Conservation (phyloP, 2,888 invertebrate genomes). For the Aquatica leii region DNA sequence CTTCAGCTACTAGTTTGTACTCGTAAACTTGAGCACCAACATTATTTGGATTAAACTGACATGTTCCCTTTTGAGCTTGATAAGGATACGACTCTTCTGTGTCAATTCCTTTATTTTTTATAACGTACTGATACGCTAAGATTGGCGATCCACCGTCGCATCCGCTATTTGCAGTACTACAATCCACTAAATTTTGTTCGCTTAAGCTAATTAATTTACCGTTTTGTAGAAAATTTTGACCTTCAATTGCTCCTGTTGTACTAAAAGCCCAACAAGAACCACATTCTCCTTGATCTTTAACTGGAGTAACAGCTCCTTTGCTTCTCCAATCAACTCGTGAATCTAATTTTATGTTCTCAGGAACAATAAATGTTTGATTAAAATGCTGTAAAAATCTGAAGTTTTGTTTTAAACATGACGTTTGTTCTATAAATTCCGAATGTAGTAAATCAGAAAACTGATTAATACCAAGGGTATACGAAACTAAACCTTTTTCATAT, state of each 20-base stretch:
- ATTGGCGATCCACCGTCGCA: conserved; percentile 89
- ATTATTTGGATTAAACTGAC: conserved; percentile 72
- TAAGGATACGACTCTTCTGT: conserved; percentile 89
- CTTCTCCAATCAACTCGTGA: conserved; percentile 83
- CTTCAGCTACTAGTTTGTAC: conserved; percentile 76
- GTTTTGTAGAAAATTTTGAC: conserved; percentile 83
- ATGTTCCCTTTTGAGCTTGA: conserved; percentile 77
- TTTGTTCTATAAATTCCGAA: conserved; percentile 75
- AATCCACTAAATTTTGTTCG: conserved; percentile 93
- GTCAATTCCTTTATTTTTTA: too few species aligned
- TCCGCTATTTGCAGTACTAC: conserved; percentile 86
- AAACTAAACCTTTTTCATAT: conserved; percentile 70
- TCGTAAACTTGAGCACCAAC: conserved; percentile 84
- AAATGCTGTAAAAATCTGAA: conserved; percentile 41
- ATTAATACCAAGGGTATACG: conserved; percentile 77
- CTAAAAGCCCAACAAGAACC: conserved; percentile 96
- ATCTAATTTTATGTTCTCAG: conserved; percentile 77
- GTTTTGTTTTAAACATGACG: conserved; percentile 77
- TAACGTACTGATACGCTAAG: conserved; percentile 85
- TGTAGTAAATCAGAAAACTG: conserved; percentile 88
- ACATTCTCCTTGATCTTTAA: conserved; percentile 92
- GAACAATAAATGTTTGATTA: conserved; percentile 64
- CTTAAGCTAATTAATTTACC: conserved; percentile 83
- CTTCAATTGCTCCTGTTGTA: conserved; percentile 89
- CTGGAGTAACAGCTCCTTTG: conserved; percentile 83